Evolutionary conservation across 2,113 vertebrate genomes (phyloP).

Genomic region (Isurus oxyrinchus): DNA sequence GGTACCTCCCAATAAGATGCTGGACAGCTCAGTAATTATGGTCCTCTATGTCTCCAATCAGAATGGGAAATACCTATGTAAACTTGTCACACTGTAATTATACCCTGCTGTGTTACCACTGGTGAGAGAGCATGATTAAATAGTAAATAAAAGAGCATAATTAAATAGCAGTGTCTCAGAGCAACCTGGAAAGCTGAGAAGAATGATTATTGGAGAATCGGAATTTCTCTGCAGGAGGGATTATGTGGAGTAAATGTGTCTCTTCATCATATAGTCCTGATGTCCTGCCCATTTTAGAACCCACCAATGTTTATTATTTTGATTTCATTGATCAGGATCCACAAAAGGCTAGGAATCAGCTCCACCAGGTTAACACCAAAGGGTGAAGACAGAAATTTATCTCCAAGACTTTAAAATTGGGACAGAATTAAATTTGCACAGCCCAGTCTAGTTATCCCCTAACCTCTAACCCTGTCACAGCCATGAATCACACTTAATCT

Average conservation of each 20-base stretch:
- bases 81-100: background rate
- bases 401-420: background rate
- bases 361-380: background rate
- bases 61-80: background rate
- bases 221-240: background rate
- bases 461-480: too few relatives aligned
- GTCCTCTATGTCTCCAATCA: background rate
- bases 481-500: too few relatives aligned
- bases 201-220: background rate
- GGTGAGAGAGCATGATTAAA: background rate
- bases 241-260: background rate
- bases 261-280: background rate
- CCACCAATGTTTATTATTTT: background rate
- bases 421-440: too few relatives aligned
- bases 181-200: background rate
- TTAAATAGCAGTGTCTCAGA: background rate
- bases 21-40: too few relatives aligned
- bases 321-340: too few relatives aligned
- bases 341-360: too few relatives aligned
- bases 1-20: too few relatives aligned
- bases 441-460: too few relatives aligned
- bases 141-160: background rate
- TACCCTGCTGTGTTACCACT: background rate
- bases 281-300: background rate
- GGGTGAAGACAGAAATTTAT: background rate